Evolutionary conservation across 2,888 invertebrate species (phyloP), one percentile per base, ranked within the genome.

Genomic region (Entomobrya proxima): DNA sequence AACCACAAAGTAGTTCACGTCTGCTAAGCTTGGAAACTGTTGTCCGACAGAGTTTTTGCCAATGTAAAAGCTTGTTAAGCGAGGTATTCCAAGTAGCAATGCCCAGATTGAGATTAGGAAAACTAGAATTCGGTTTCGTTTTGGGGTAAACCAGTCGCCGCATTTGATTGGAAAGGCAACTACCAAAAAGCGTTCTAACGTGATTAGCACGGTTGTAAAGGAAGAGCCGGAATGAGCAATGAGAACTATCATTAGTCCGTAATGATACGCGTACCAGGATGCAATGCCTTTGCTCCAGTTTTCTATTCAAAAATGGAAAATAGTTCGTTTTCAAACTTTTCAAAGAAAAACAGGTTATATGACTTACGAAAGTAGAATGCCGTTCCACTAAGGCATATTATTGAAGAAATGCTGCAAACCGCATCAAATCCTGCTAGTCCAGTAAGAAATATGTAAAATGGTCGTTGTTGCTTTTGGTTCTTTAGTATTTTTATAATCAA

Each of bases 191-290:
- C 82, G 61, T 18, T 82, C 82, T 0, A 75, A 9, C 7, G 75
- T 64, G 4, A 82, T 82, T 15, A 75, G 11, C 0, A 75, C 75
- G n/a, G 82, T 82, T 52, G 75, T 75, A 15, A 75, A 82, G 4
- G 52, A 24, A 27, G 80, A 80, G 5, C 55, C 72, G 6, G 80
- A 72, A 6, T 72, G 52, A 15, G 72, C 52, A n/a, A 79, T 35
- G 3, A 79, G 35, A 21, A 24, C 24, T 0, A 18, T 69, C 15
- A 69, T n/a, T 0, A 24, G 11, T 3, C 21, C 40, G 3, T 15
- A 32, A 4, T 24, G 30, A 27, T 13, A 69, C 27, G 40, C 7
- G n/a, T 69, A 27, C 13, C 18, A 15, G 21, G 69, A 44, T 0
- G 44, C 24, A 3, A 15, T 6, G 7, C 44, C 27, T 40, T 44